Percentiles rank a stretch among this genome's conserved stretches.
Evolutionary conservation across 2,113 vertebrate species (phyloP).

Genomic region (Tragelaphus imberbis): DNA sequence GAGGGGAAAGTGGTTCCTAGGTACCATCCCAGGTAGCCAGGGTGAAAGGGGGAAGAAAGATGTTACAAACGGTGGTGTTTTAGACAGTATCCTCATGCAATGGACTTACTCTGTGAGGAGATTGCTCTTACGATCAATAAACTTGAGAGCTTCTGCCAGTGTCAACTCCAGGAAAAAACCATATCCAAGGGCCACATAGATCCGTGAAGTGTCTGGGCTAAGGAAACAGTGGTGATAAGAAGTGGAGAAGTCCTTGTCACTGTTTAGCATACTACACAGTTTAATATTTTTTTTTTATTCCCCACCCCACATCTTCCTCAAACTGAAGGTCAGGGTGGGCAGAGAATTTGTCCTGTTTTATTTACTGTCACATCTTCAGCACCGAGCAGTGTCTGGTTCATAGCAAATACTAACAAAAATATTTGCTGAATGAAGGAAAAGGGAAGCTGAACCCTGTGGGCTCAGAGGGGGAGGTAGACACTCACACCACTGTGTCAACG

Average conservation of each 20-base stretch:
- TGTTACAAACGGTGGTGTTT: background rate
- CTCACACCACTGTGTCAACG: constrained; percentile 91
- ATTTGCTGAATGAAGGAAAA: constrained; percentile 7
- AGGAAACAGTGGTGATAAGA: constrained; percentile 21
- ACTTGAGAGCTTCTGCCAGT: constrained; percentile 86
- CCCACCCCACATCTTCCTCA: background rate
- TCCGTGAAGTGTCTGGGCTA: constrained; percentile 87
- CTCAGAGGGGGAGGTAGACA: constrained; percentile 10
- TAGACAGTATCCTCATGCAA: constrained; percentile 22
- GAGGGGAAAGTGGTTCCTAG: background rate
- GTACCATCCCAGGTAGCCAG: background rate
- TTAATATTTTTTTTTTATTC: background rate
- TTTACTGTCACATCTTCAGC: background rate
- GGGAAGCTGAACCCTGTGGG: background rate
- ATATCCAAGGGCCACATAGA: constrained; percentile 88
- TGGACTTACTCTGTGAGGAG: constrained; percentile 86
- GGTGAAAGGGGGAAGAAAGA: background rate
- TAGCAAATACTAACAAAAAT: constrained; percentile 18
- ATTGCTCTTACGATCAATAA: constrained; percentile 89
- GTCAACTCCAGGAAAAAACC: constrained; percentile 92
- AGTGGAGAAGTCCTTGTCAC: background rate
- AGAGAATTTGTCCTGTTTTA: constrained; percentile 20
- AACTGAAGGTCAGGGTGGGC: background rate
- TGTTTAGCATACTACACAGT: constrained; percentile 10
- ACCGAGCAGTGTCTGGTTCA: background rate